A percentile compares a stretch with the other conserved stretches of the same genome.
These are phyloP conservation scores for Drosophila falleni DNA, from an alignment of 2,888 invertebrate species.

Conservation along the genomic window DNA sequence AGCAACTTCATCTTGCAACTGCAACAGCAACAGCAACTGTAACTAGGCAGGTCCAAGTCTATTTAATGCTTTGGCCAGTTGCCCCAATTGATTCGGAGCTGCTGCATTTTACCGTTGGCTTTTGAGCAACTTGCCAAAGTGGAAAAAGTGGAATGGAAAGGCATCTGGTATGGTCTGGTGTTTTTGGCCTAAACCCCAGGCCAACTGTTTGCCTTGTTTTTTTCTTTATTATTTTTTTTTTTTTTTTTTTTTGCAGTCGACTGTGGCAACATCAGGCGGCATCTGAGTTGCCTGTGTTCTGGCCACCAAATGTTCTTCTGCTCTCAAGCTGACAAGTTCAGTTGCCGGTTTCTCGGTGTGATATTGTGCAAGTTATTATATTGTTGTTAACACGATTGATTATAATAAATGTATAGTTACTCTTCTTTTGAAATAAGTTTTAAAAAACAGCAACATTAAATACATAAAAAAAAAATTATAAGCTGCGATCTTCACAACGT, in stretches of 20 bases:
- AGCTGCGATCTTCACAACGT: too few species aligned
- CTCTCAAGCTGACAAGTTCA: constrained; percentile 73
- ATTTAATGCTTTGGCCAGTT: constrained; percentile 33
- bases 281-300: constrained; percentile 7
- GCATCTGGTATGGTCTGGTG: constrained; percentile 46
- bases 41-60: constrained; percentile 10
- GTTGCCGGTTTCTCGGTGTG: constrained; percentile 31
- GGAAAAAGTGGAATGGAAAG: constrained; percentile 78
- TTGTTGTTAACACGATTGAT: not conserved
- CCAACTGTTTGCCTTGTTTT: constrained; percentile 1
- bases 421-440: too few species aligned
- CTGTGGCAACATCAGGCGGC: constrained; percentile 1
- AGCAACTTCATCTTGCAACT: constrained; percentile 24
- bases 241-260: constrained; percentile 3
- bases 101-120: constrained; percentile 59
- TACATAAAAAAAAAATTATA: too few species aligned
- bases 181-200: constrained; percentile 20
- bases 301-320: constrained; percentile 73
- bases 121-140: constrained; percentile 58
- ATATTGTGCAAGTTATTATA: not conserved
- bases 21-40: not conserved
- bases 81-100: constrained; percentile 51
- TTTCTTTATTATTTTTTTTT: not conserved
- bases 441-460: too few species aligned
- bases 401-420: too few species aligned